Percentiles rank a stretch among this genome's conserved stretches.
These are phyloP conservation scores for Sturnus vulgaris DNA, from an alignment of 2,113 vertebrate genomes.

Conservation along the genomic window DNA sequence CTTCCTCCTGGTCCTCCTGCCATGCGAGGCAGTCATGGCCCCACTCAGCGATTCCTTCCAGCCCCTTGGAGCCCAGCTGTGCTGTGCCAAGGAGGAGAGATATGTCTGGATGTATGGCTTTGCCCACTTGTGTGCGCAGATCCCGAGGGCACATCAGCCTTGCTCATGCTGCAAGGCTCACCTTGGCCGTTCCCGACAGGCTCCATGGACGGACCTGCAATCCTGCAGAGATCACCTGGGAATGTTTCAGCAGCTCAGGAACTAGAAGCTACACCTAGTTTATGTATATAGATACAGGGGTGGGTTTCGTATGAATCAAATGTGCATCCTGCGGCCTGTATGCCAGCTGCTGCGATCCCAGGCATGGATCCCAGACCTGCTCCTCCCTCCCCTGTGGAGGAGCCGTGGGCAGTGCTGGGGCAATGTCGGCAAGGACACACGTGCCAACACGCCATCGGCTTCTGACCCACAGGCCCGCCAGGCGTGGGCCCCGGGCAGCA, in stretches of 20 bases:
- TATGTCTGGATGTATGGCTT: accelerated
- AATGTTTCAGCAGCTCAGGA: not conserved
- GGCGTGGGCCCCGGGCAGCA: not conserved
- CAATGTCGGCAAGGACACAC: not conserved
- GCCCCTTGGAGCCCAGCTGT: not conserved
- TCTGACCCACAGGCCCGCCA: not conserved
- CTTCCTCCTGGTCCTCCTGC: constrained; percentile 56
- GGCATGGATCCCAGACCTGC: accelerated
- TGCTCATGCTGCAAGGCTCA: accelerated
- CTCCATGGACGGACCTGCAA: accelerated
- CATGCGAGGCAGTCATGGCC: not conserved
- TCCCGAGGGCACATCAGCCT: not conserved
- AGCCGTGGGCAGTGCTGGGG: accelerated
- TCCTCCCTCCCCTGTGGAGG: not conserved
- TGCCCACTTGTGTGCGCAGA: accelerated
- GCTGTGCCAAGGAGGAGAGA: not conserved
- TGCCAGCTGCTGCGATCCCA: not conserved
- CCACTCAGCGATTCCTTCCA: not conserved
- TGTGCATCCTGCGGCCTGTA: accelerated
- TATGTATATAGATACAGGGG: accelerated
- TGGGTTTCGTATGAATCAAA: accelerated
- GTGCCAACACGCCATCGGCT: accelerated
- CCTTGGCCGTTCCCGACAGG: accelerated
- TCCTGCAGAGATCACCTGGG: not conserved
- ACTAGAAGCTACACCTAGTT: not conserved